Evolutionary conservation across 2,888 invertebrate genomes (phyloP).

Genomic region (Cepaea hortensis): DNA sequence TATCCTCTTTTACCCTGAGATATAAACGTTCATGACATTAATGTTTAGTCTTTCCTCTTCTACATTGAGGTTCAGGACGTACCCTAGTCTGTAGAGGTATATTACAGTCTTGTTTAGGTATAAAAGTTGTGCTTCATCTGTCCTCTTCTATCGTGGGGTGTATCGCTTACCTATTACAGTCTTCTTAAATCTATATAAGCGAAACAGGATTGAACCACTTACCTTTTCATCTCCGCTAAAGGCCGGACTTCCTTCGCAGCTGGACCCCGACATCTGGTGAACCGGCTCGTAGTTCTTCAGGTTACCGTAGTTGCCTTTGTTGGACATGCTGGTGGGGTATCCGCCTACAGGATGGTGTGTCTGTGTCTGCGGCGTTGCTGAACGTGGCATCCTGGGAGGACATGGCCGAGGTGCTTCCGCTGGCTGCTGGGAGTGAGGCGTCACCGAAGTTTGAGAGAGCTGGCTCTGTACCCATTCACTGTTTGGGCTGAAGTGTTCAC

Average conservation of each 20-base stretch:
- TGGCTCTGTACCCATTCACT: background rate
- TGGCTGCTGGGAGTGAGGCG: background rate
- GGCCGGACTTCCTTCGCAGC: background rate
- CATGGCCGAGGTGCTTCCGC: background rate
- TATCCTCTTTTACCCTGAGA: no score
- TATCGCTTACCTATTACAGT: no score
- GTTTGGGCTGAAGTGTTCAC: no score
- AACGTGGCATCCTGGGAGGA: background rate
- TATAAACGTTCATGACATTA: no score
- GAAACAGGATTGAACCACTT: background rate
- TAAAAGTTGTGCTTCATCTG: no score
- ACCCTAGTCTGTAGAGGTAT: no score
- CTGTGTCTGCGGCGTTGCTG: background rate
- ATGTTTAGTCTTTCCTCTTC: no score
- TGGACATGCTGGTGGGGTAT: background rate
- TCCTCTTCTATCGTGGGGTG: no score
- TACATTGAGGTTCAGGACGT: no score
- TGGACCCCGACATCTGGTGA: background rate
- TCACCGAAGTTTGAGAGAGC: background rate
- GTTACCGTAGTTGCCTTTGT: background rate
- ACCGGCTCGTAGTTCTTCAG: background rate
- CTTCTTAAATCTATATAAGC: no score
- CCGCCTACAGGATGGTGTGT: background rate
- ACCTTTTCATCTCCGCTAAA: slow-evolving; percentile 3
- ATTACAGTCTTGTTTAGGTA: no score